Base-by-base conservation (phyloP, 2,797 vertebrate species). In the Melanotaenia boesemani region DNA sequence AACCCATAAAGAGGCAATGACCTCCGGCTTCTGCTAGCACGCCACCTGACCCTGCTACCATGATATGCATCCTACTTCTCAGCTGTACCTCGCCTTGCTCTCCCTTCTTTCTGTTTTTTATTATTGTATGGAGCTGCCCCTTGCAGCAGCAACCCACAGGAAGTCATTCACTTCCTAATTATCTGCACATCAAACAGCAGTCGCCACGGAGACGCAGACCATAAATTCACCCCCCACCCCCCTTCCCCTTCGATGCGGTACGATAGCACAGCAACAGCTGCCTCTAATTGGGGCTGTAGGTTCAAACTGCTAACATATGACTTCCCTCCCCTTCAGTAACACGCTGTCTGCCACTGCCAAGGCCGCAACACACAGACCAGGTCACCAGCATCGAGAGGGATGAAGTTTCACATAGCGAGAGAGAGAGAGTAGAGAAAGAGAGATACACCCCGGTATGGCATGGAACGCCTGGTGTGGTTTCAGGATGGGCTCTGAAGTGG, bases 151-250 rank as follows among this genome's bases (percentile, higher is more conserved):
- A 89, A 94, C 93, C 94, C 95, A 95, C 95, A 96, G 95, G 95
- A 96, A 96, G 95, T 96, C 93, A 94, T 96, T 97, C 95, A 96
- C 93, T 94, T 95, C 93, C 92, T 96, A 96, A 98, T 97, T 96
- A 95, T 95, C 95, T 94, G 88, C 92, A 96, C 95, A 95, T 95
- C 96, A 96, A 97, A 96, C 92, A 90, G 90, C 85, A 91, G 92
- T 92, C 90, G 86, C 93, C 94, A 94, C 92, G 89, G 94, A 89
- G 91, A 92, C 85, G 84, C 93, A 91, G 92, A 95, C 95, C 96
- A 96, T 96, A 96, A 98, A 97, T 94, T 89, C 89, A 92, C 91
- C 92, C 93, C 91, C 86, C 91, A 92, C 93, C 91, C 86, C 91
- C 85, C 90, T 91, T 83, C 88, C 71, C 37, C 78, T 82, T 77